These are phyloP conservation scores for Anguilla pacifica DNA, from an alignment of 2,797 vertebrate species.

Conservation along the genomic window DNA sequence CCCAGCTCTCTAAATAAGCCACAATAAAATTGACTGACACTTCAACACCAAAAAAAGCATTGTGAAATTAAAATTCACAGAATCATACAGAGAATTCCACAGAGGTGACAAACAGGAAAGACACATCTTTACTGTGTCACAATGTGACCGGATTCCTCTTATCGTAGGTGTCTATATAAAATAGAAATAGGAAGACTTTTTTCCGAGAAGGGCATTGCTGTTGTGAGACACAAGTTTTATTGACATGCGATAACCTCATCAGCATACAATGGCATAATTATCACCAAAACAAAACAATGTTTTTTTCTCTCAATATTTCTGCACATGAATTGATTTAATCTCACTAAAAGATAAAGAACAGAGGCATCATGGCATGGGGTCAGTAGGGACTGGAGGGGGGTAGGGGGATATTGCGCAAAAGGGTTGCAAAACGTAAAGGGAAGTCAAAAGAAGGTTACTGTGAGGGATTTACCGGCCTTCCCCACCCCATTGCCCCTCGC, in stretches of 20 bases:
- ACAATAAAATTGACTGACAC: constrained; percentile 5
- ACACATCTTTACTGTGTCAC: not conserved
- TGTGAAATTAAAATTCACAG: constrained; percentile 9
- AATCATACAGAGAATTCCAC: not conserved
- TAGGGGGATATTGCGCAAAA: not conserved
- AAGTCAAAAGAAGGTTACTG: constrained; percentile 19
- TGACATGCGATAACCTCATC: not conserved
- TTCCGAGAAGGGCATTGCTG: not conserved
- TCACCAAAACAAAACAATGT: not conserved
- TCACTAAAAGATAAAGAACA: not conserved
- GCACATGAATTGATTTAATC: not conserved
- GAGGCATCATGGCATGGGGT: not conserved
- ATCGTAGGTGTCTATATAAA: not conserved
- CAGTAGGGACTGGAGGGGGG: not conserved
- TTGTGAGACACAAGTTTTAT: not conserved
- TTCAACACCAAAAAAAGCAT: not conserved
- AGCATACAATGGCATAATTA: not conserved
- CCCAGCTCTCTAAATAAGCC: not conserved
- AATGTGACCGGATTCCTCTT: not conserved
- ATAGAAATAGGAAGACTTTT: not conserved
- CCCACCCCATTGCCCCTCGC: not conserved
- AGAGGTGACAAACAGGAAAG: not conserved
- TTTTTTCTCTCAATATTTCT: not conserved
- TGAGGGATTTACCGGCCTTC: constrained; percentile 24
- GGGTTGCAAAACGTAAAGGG: not conserved